Evolutionary conservation across 2,888 invertebrate genomes (phyloP).

Genomic region (Coremacera marginata): DNA sequence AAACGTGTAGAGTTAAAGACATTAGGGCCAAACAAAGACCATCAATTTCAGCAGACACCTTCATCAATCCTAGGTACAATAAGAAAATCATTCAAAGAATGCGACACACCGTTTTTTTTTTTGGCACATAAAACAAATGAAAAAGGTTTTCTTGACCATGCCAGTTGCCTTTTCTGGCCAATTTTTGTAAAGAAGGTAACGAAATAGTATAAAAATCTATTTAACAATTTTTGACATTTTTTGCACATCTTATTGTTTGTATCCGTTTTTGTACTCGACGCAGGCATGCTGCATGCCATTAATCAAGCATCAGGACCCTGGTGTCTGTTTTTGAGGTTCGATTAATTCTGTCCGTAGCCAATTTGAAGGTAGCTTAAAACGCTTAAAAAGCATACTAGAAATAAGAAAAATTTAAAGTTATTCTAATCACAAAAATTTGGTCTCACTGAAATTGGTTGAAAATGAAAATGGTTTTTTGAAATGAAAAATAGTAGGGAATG

Average conservation of each 20-base stretch:
- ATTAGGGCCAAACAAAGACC: background rate
- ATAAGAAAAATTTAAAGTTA: too few species aligned
- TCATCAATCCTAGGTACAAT: constrained; percentile 7
- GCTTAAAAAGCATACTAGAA: background rate
- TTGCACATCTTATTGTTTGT: background rate
- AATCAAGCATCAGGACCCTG: background rate
- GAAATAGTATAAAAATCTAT: constrained; percentile 5
- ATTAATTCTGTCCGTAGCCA: background rate
- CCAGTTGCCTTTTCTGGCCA: background rate
- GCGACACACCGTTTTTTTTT: background rate
- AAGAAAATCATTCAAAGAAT: background rate
- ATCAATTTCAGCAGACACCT: constrained; percentile 8
- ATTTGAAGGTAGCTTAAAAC: background rate
- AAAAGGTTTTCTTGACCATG: background rate
- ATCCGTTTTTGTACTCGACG: background rate
- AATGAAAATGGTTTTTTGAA: too few species aligned
- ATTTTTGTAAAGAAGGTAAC: background rate
- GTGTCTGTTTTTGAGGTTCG: too few species aligned
- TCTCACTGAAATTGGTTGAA: too few species aligned
- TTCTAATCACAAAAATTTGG: too few species aligned
- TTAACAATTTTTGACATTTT: background rate
- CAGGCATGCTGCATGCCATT: background rate
- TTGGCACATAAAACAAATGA: background rate
- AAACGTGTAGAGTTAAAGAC: background rate
- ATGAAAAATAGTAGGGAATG: too few species aligned